Evolutionary conservation across 2,797 vertebrate genomes (phyloP), one percentile per base, ranked within the genome.

Genomic region (Lates japonicus): DNA sequence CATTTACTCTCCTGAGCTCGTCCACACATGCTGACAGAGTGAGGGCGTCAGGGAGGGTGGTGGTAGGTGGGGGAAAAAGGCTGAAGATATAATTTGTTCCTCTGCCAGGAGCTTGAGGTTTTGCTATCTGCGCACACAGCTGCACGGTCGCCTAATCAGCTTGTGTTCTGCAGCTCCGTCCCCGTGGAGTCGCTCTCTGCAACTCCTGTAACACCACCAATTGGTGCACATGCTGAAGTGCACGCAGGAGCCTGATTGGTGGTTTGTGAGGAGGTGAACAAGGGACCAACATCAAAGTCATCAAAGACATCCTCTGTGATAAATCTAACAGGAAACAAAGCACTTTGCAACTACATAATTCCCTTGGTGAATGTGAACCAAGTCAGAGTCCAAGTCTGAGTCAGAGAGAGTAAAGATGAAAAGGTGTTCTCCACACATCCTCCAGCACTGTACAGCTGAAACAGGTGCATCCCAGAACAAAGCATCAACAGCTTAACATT

Each of bases 101-200:
- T 86, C 74, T 74, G 82, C 85, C 88, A 80, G 81, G 33, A 90
- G 86, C 85, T 85, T 65, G 67, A 85, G 83, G 84, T 92, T 69
- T 70, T 70, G 76, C 88, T 92, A 92, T 94, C 91, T 64, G 83
- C 42, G 8, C 74, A 2, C 76, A 79, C 92, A 94, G 93, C 88
- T 90, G 90, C 55, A 78, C 29, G 6, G 62, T 44, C 10, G 71
- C 76, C 76, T 88, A 91, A 93, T 91, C 86, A 91, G 84, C 85
- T 81, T 85, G 82, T 82, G 80, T 85, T 87, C 81, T 81, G 79
- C 83, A 44, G 83, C 84, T 46, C 84, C 13, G 17, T 85, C 84
- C 82, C 84, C 1, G 31, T 22, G 48, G 84, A 89, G 77, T 55
- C 54, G 2, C 60, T 60, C 76, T 66, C 66, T 25, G 71, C 81